Base-by-base conservation (phyloP, 2,888 invertebrate species). In the Platycheirus albimanus region DNA sequence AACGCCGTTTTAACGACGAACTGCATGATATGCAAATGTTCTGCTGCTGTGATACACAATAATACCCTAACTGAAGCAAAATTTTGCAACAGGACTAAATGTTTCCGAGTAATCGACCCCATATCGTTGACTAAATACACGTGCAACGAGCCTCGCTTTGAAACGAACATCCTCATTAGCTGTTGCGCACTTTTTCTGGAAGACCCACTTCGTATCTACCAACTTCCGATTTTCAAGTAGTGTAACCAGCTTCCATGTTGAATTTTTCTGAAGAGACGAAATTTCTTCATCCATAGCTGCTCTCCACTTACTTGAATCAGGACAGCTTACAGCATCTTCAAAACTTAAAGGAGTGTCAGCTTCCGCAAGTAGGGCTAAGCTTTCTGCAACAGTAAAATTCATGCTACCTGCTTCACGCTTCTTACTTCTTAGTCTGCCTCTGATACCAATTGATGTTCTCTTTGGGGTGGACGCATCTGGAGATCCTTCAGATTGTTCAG, bases 1-100 rank as follows among this genome's bases (percentile, higher is more conserved):
- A 74, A 74, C 10, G 78, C 70, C 4, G 75, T 70, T 41, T 69
- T 70, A 2, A 83, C 28, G 61, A 77, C 77, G 51, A 77, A 67
- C 15, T 77, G 67, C 33, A 28, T 63, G 0, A 85, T 20, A n/a
- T 49, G 17, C 11, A 85, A 3, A 1, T 45, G 20, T 49, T 77
- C 41, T 10, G 13, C 33, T 15, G 64, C 64, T 41, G 64, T 36
- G 33, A 70, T 64, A 8, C 56, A 56, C 13, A 78, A 43, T 8
- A 64, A 15, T 8, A 51, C 38, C 13, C 30, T 7, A 7, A 30
- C 15, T n/a, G 30, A 51, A 13, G 51, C n/a, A 24, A 4, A 49
- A 49, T 17, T 28, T 28, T n/a, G 49, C 49, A 13, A 41, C 41
- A 10, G 58, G 58, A 58, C 58, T 58, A 28, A 41, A 58, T 0